Evolutionary conservation across 2,888 invertebrate species (phyloP), one percentile per base, ranked within the genome.

Genomic region (Mythimna ferrago): DNA sequence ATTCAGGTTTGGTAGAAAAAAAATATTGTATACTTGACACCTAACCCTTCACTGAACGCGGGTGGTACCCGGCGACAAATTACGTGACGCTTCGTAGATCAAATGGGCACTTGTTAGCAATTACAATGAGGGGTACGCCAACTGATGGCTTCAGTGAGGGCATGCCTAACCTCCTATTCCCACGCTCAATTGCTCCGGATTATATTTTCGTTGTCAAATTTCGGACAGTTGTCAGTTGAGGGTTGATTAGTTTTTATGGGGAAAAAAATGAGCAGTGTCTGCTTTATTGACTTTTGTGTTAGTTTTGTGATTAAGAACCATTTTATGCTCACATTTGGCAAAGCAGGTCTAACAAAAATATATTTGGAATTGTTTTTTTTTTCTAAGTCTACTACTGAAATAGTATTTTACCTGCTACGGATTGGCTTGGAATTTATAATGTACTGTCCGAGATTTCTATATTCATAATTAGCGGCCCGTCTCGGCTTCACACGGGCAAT

Each of bases 121-220:
- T 92, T 89, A 92, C 90, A 92, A 91, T 89, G 87, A 89, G 89
- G 86, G 80, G 81, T 72, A 75, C 69, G 69, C 66, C 69, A 72
- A 72, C 54, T 77, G 64, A 80, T 65, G 77, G 69, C 61, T 54
- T 56, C 65, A 64, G 63, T 66, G 86, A 86, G 85, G 86, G 84
- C 83, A 80, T 73, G 75, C 85, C 78, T 86, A 82, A 87, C 82
- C 81, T 88, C 88, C 79, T 76, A 76, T 93, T 94, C 94, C 90
- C 95, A 94, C 95, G 94, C 86, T 90, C 88, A 84, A 92, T 92
- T 89, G 89, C 78, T 61, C 48, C 44, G 51, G 38, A 81, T 73
- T 81, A 71, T 72, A 69, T 66, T 84, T 66, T 69, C 41, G 14
- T 57, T 71, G 67, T 73, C 48, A 57, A 70, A 70, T 67, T 67